A percentile compares a stretch with the other conserved stretches of the same genome.
Conservation (phyloP, 1,140 invertebrate species). For the Wasmannia auropunctata region DNA sequence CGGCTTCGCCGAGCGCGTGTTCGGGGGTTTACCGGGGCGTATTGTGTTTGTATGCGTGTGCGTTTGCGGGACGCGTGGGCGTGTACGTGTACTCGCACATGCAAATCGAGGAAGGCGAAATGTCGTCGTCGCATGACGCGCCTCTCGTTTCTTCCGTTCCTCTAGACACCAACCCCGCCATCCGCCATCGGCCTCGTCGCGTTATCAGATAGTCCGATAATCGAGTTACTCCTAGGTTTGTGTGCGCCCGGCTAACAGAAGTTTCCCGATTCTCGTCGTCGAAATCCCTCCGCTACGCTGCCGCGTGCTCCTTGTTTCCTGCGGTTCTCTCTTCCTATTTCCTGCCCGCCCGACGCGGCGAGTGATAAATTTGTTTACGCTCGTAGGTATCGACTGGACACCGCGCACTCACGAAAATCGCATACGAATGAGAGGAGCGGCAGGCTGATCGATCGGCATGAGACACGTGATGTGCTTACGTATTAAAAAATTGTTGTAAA, state of each 20-base stretch:
- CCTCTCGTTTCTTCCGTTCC: constrained; percentile 3
- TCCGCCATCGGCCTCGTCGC: neutral
- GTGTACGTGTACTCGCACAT: neutral
- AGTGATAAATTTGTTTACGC: constrained; percentile 52
- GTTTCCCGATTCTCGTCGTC: constrained; percentile 28
- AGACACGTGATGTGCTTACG: neutral
- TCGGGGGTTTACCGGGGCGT: neutral
- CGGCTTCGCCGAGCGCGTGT: neutral
- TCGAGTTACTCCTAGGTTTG: constrained; percentile 56
- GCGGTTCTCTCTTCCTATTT: neutral
- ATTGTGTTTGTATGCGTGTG: neutral
- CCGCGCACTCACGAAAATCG: constrained; percentile 13
- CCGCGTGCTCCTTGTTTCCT: neutral
- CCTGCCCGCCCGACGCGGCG: neutral
- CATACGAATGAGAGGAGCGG: neutral
- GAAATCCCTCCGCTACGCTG: neutral
- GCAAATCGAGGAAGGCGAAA: constrained; percentile 11
- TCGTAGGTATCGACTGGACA: neutral
- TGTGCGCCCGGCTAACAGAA: constrained; percentile 33
- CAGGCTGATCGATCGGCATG: neutral
- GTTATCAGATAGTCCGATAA: constrained; percentile 30
- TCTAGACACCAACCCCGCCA: neutral
- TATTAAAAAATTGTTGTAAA: constrained; percentile 14
- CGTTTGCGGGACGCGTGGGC: neutral
- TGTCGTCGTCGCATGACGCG: neutral